These are phyloP conservation scores for Melanogrammus aeglefinus DNA, from an alignment of 2,797 vertebrate genomes.

Conservation along the genomic window DNA sequence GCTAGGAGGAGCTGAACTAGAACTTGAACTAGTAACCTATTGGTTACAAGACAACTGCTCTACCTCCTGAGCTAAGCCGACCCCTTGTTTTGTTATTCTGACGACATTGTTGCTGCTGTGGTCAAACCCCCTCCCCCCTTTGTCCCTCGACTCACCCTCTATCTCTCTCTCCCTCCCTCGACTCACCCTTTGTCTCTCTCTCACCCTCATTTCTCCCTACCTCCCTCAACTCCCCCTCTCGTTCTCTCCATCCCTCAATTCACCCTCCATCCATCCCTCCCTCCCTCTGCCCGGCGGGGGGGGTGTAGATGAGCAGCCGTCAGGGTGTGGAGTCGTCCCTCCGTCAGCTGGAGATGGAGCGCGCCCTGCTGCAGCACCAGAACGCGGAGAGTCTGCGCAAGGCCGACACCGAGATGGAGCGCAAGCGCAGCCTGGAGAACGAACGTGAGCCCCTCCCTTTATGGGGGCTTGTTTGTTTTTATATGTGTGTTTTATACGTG, in stretches of 20 bases:
- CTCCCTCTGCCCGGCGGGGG: not conserved
- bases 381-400: constrained; percentile 87
- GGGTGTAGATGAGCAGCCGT: constrained; percentile 81
- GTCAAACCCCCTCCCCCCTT: not conserved
- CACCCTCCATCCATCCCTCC: not conserved
- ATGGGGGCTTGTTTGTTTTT: not conserved
- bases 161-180: not conserved
- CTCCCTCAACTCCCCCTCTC: not conserved
- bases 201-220: not conserved
- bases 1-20: no score
- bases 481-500: not conserved
- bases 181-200: not conserved
- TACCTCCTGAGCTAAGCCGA: no score
- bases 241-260: not conserved
- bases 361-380: constrained; percentile 91
- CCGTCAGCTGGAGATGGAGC: constrained; percentile 88
- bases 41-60: no score
- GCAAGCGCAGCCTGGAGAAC: constrained; percentile 89
- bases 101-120: not conserved
- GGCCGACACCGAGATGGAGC: constrained; percentile 87
- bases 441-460: constrained; percentile 72
- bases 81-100: not conserved
- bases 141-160: not conserved
- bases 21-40: no score
- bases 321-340: constrained; percentile 85